Evolutionary conservation across 1,140 invertebrate genomes (phyloP), one percentile per base, ranked within the genome.

Genomic region (Onthophagus taurus): DNA sequence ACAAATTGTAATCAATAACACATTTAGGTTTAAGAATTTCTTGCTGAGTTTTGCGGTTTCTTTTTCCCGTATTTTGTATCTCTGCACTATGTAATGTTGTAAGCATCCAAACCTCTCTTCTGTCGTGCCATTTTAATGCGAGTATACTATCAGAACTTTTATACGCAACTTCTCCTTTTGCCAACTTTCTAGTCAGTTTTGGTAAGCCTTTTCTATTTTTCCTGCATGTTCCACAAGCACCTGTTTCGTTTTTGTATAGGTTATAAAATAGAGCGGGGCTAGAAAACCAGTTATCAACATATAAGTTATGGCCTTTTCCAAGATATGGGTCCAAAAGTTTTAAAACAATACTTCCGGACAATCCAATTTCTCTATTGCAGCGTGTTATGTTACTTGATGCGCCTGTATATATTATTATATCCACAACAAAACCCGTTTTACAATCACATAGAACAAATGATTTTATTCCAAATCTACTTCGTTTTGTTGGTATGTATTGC

Each of bases 401-500:
- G 6, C 23, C 23, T 26, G 23, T 26, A n/a, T 26, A 26, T 26
- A 26, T 26, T 26, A 26, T 26, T 7, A 26, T 7, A 26, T 26
- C 23, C 23, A 26, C 6, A 26, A 26, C n/a, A 26, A 7, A 26
- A 7, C 23, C 23, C n/a, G 23, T 26, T n/a, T 26, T 6, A 7
- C 6, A 26, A n/a, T 26, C 23, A 26, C 23, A 26, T 6, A 26
- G 23, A 26, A 26, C 23, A 26, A 26, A 26, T 6, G n/a, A 26
- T n/a, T 26, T 26, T 7, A 26, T 26, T 26, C 23, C 23, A 36
- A 36, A 36, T 18, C 34, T 3, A n/a, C 19, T 13, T 5, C 16
- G 34, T 17, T 36, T 36, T 9, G 12, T 5, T 6, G 34, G 34
- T 17, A 36, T 36, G 34, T 36, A 36, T 17, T 36, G 34, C 16